A percentile compares a stretch with the other conserved stretches of the same genome.
Conservation (phyloP, 2,888 invertebrate genomes). For the Amphipyra berbera region DNA sequence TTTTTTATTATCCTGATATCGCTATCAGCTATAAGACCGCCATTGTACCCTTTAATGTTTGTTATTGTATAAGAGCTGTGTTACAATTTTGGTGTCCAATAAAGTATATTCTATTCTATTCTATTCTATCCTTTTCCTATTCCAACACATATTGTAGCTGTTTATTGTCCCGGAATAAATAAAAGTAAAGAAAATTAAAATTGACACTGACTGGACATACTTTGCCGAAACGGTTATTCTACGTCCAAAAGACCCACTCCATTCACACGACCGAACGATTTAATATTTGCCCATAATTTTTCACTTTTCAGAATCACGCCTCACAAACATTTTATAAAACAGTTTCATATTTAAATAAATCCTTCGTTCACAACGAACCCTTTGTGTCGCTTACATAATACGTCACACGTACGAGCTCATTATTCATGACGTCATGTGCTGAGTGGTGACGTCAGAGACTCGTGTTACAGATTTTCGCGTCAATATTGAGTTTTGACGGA, state of each 20-base stretch:
- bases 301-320: slow-evolving; percentile 2
- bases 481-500: slow-evolving; percentile 46
- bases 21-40: no score
- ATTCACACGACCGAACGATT: not conserved
- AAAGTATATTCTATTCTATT: no score
- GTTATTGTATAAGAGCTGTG: no score
- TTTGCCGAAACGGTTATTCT: no score
- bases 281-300: not conserved
- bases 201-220: no score
- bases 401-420: slow-evolving; percentile 53
- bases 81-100: no score
- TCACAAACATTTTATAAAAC: slow-evolving; percentile 17
- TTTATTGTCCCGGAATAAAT: no score
- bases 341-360: slow-evolving; percentile 41
- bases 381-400: slow-evolving; percentile 39
- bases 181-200: no score
- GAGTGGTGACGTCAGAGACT: slow-evolving; percentile 51
- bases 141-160: no score
- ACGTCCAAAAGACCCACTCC: not conserved
- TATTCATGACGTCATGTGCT: slow-evolving; percentile 63
- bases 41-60: no score
- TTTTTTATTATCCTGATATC: no score
- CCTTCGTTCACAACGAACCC: slow-evolving; percentile 31
- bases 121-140: no score
- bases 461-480: slow-evolving; percentile 45